Conservation (phyloP, 2,888 invertebrate genomes). For the Coleophora flavipennella region DNA sequence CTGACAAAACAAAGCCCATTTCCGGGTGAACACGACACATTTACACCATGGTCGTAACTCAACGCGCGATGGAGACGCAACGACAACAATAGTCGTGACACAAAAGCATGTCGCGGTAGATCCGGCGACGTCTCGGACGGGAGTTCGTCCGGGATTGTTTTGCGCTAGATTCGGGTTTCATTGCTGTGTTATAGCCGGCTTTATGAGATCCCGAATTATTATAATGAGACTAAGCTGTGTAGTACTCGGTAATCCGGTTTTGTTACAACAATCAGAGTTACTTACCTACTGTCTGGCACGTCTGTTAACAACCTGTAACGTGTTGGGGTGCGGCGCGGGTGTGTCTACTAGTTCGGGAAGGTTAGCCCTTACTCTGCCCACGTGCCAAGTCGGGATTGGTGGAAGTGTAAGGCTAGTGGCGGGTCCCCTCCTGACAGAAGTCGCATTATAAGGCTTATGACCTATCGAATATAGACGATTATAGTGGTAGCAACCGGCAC, state of each 20-base stretch:
- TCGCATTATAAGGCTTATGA: no score
- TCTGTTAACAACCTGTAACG: no score
- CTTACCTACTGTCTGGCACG: no score
- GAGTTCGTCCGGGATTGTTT: background rate
- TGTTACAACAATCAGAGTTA: background rate
- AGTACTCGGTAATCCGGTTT: slow-evolving; percentile 1
- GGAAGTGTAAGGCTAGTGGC: no score
- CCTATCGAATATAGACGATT: no score
- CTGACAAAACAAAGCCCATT: slow-evolving; percentile 35
- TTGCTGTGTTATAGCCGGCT: background rate
- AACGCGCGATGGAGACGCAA: slow-evolving; percentile 22
- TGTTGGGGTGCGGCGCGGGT: no score
- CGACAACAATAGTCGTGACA: slow-evolving; percentile 13
- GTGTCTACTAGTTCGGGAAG: no score
- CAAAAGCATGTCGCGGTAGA: background rate
- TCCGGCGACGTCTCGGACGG: no score
- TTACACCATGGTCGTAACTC: slow-evolving; percentile 16
- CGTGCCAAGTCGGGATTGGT: no score
- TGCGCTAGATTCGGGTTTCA: slow-evolving; percentile 1
- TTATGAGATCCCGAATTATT: background rate
- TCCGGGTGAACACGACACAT: slow-evolving; percentile 30
- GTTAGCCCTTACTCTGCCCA: no score
- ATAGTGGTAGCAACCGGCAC: no score
- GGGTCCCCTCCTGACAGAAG: no score
- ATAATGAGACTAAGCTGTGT: background rate